phyloP scores from a whole-genome alignment of 92 coral and sea anemone species.

The Palythoa caribaeorum region DNA sequence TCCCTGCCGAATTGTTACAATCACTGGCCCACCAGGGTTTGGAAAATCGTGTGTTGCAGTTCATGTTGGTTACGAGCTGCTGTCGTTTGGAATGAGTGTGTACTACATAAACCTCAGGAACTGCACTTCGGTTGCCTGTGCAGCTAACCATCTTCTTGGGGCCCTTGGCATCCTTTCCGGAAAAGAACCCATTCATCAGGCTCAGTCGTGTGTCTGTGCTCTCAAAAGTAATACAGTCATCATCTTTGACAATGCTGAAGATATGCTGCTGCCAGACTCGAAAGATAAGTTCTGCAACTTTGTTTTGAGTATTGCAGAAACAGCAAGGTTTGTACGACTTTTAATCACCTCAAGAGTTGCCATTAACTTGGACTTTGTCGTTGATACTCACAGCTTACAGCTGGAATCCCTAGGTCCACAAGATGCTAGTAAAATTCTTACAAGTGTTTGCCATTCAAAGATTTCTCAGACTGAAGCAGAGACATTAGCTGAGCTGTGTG shows the following conservation, averaged over 20 bases:
- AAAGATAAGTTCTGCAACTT: constrained; percentile 81
- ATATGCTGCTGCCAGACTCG: constrained; percentile 73
- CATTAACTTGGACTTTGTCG: constrained; percentile 70
- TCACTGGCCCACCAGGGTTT: constrained; percentile 95
- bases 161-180: constrained; percentile 90
- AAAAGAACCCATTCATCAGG: constrained; percentile 78
- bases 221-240: constrained; percentile 74
- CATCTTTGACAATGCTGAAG: constrained; percentile 95
- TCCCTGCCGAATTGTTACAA: constrained; percentile 80
- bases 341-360: constrained; percentile 84
- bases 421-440: constrained; percentile 76
- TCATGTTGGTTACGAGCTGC: constrained; percentile 89
- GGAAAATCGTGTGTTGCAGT: constrained; percentile 96
- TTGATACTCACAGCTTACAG: constrained; percentile 73
- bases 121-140: constrained; percentile 80
- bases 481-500: constrained; percentile 80
- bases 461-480: constrained; percentile 78
- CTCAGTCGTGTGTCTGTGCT: constrained; percentile 74
- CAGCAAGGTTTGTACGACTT: constrained; percentile 75
- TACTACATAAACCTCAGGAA: constrained; percentile 83
- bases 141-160: constrained; percentile 91
- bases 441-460: constrained; percentile 61
- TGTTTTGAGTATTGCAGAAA: constrained; percentile 81
- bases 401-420: constrained; percentile 70
- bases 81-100: constrained; percentile 66